Conservation (phyloP, 2,888 invertebrate genomes). For the Eueremaeus valkanovi region DNA sequence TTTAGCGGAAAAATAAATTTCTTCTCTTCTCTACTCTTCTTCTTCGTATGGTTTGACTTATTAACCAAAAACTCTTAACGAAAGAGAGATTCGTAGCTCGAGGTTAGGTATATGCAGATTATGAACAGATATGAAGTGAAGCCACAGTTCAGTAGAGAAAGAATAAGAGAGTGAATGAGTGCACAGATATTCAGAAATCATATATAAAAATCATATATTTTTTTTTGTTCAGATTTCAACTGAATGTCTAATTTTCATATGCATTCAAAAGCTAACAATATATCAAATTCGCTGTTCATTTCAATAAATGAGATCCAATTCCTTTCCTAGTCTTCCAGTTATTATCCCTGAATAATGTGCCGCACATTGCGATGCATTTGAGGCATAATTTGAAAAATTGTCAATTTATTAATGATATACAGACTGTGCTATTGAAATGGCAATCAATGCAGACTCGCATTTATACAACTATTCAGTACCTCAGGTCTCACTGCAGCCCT, state of each 20-base stretch:
- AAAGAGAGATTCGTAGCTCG: background rate
- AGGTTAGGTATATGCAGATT: conserved; percentile 15
- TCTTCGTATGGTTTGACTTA: background rate
- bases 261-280: background rate
- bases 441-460: no score
- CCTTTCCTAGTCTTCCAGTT: background rate
- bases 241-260: background rate
- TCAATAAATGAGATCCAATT: background rate
- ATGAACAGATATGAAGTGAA: background rate
- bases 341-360: no score
- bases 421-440: background rate
- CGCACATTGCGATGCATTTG: background rate
- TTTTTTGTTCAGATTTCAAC: background rate
- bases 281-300: conserved; percentile 17
- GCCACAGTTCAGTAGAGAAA: background rate
- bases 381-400: conserved; percentile 4
- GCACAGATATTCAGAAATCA: background rate
- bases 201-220: background rate
- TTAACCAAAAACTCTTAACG: background rate
- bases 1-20: no score
- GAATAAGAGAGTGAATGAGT: background rate
- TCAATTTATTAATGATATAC: conserved; percentile 24
- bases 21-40: no score
- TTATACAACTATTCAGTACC: no score
- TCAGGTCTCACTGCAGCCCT: no score